phyloP scores from a whole-genome alignment of 2,797 vertebrate genomes.

The Hoplostethus mediterraneus region DNA sequence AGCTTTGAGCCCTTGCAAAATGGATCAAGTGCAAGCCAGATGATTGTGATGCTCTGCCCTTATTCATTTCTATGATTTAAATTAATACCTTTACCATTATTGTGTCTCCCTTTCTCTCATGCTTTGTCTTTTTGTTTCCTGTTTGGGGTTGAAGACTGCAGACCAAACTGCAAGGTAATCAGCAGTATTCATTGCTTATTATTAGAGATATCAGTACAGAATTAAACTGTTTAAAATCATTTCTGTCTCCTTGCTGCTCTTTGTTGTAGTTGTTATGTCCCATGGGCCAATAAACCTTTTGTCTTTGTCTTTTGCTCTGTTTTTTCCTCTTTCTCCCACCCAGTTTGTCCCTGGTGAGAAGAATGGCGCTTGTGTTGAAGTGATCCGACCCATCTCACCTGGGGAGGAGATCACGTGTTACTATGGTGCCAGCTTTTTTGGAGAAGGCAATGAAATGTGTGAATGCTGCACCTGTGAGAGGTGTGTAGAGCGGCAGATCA shows the following conservation, averaged over 20 bases:
- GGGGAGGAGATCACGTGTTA: conserved; percentile 96
- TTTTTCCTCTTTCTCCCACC: conserved; percentile 35
- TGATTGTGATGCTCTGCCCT: conserved; percentile 9
- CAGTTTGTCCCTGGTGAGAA: conserved; percentile 94
- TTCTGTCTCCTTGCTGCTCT: background rate
- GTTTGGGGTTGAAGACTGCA: conserved; percentile 87
- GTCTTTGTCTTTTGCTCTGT: conserved; percentile 55
- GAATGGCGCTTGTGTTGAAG: conserved; percentile 92
- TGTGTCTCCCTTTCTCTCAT: conserved; percentile 21
- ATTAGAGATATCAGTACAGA: background rate
- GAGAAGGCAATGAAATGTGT: conserved; percentile 95
- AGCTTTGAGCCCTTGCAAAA: conserved; percentile 40
- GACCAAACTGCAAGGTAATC: conserved; percentile 95
- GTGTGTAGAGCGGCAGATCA: conserved; percentile 72
- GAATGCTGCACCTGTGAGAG: conserved; percentile 96
- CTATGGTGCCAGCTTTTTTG: conserved; percentile 96
- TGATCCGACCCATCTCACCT: conserved; percentile 91
- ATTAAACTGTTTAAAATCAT: background rate
- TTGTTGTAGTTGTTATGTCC: conserved; percentile 28
- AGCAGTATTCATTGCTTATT: background rate
- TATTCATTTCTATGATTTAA: conserved; percentile 11
- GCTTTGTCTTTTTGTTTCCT: conserved; percentile 6
- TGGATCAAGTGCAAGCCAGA: conserved; percentile 14
- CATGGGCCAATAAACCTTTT: conserved; percentile 46
- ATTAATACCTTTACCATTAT: conserved; percentile 35